Evolutionary conservation across 1,140 invertebrate genomes (phyloP).

Genomic region (Drosophila virilis): DNA sequence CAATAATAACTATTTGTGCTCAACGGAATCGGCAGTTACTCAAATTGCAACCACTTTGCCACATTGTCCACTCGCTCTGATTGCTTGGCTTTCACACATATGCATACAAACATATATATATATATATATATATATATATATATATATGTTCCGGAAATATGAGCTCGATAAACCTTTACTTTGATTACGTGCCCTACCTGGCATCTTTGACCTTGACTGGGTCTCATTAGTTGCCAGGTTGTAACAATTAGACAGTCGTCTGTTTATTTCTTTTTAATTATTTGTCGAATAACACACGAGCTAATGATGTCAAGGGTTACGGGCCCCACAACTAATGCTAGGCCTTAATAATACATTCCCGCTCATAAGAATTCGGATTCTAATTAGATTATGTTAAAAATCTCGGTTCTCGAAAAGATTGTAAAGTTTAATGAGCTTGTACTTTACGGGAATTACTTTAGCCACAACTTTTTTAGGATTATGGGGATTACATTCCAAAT

Average conservation of each 20-base stretch:
- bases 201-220: constrained; percentile 2
- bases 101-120: no score
- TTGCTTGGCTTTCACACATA: constrained; percentile 23
- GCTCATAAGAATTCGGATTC: no score
- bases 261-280: neutral
- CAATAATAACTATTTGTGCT: constrained; percentile 5
- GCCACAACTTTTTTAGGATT: no score
- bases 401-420: no score
- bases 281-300: neutral
- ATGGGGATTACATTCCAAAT: no score
- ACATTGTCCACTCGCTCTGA: constrained; percentile 17
- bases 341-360: no score
- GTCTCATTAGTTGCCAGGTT: neutral
- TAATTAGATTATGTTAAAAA: no score
- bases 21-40: neutral
- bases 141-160: constrained; percentile 13
- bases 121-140: neutral
- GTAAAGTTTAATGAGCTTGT: no score
- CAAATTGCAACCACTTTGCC: neutral
- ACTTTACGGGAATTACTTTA: no score
- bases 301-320: no score
- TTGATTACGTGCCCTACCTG: neutral
- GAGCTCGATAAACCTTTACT: neutral
- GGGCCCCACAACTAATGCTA: no score
- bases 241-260: neutral